phyloP scores from a whole-genome alignment of 2,888 invertebrate species.

The Axea sp. region DNA sequence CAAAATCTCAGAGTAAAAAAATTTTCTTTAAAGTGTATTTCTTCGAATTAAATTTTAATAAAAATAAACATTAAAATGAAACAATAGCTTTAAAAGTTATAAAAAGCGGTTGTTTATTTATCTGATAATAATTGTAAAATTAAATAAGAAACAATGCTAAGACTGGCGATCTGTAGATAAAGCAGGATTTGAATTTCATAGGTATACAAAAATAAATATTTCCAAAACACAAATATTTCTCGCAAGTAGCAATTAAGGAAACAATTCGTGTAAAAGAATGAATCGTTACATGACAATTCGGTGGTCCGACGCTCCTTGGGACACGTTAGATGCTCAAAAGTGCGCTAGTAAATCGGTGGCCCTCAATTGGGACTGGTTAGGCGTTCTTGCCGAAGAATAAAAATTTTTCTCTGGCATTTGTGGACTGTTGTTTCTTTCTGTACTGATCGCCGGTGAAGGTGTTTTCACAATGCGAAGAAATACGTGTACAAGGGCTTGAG shows the following conservation, averaged over 20 bases:
- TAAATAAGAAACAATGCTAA: no score
- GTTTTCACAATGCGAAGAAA: not conserved
- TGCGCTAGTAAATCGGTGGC: constrained; percentile 29
- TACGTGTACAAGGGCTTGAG: not conserved
- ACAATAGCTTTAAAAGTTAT: no score
- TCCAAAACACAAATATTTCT: constrained; percentile 27
- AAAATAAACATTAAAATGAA: no score
- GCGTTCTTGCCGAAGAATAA: not conserved
- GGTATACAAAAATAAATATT: no score
- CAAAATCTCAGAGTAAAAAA: no score
- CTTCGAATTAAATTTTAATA: no score
- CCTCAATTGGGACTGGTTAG: constrained; percentile 23
- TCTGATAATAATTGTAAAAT: no score
- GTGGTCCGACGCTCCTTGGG: constrained; percentile 55
- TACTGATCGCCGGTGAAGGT: not conserved
- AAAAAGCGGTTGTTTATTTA: no score
- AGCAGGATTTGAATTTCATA: no score
- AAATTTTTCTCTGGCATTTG: not conserved
- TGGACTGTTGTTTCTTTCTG: not conserved
- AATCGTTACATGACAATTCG: not conserved
- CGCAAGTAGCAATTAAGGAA: constrained; percentile 12
- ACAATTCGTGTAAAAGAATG: constrained; percentile 8
- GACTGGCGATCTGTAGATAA: no score
- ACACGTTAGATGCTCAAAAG: constrained; percentile 33
- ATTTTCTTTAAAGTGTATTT: no score